phyloP scores from a whole-genome alignment of 2,113 vertebrate genomes.

The Cyphomyrus plagiostoma region DNA sequence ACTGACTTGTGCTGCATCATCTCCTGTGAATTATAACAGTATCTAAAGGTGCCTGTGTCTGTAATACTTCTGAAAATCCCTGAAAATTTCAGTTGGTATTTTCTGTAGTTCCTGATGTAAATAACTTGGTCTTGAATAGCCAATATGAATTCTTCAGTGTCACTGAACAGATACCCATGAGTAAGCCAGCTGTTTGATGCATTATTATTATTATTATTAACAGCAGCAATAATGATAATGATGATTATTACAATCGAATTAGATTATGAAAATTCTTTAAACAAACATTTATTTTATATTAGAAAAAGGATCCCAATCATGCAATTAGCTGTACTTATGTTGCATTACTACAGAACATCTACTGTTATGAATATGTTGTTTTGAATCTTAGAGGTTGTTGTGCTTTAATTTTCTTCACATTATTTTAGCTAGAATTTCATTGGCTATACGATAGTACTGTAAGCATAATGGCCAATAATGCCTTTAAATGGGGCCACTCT shows the following conservation, averaged over 20 bases:
- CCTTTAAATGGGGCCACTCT: not conserved
- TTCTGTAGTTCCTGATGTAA: no score
- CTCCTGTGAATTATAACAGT: not conserved
- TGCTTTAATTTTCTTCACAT: not conserved
- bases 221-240: not conserved
- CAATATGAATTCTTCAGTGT: no score
- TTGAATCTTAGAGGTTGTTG: not conserved
- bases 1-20: not conserved
- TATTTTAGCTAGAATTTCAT: not conserved
- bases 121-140: no score
- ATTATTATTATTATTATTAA: not conserved
- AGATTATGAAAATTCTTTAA: not conserved
- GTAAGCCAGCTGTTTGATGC: no score
- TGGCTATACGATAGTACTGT: not conserved
- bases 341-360: not conserved
- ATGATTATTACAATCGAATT: not conserved
- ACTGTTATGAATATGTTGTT: not conserved
- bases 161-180: no score
- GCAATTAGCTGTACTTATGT: not conserved
- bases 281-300: no score
- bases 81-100: not conserved
- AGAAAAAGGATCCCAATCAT: not conserved
- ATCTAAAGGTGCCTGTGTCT: not conserved
- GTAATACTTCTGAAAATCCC: not conserved
- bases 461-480: slow-evolving; percentile 4